Conservation (phyloP, 2,888 invertebrate species). For the Drosophila fungiperda region DNA sequence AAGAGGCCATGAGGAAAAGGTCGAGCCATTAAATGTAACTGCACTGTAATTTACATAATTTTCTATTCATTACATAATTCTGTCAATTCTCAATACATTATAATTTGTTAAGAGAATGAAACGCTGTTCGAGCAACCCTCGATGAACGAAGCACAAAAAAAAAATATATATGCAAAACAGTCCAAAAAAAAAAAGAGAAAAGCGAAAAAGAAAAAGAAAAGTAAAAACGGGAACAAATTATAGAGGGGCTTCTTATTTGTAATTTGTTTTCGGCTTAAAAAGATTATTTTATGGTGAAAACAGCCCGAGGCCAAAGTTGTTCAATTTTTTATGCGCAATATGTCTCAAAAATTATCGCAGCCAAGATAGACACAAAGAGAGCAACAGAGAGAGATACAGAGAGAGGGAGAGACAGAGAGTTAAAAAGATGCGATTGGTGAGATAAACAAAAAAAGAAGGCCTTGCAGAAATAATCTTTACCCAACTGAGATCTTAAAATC, state of each 20-base stretch:
- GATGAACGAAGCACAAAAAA: not conserved
- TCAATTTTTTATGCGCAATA: slow-evolving; percentile 82
- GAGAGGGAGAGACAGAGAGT: not conserved
- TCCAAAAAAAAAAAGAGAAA: slow-evolving; percentile 12
- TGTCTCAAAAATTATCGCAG: slow-evolving; percentile 56
- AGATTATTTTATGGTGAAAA: slow-evolving; percentile 79
- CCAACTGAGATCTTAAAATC: slow-evolving; percentile 41
- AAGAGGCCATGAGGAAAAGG: slow-evolving; percentile 55
- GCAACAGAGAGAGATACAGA: not conserved
- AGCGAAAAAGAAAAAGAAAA: slow-evolving; percentile 9
- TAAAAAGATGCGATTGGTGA: slow-evolving; percentile 13
- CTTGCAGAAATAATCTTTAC: slow-evolving; percentile 17
- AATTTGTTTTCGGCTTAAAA: slow-evolving; percentile 80
- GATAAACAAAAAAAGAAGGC: slow-evolving; percentile 24
- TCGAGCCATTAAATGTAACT: slow-evolving; percentile 83
- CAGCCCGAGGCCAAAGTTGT: slow-evolving; percentile 59
- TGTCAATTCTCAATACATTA: slow-evolving; percentile 84
- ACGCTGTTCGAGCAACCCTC: slow-evolving; percentile 42
- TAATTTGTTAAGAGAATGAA: slow-evolving; percentile 75
- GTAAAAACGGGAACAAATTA: slow-evolving; percentile 61
- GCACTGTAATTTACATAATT: slow-evolving; percentile 84
- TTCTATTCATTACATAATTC: slow-evolving; percentile 84
- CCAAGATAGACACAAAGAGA: not conserved
- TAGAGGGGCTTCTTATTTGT: slow-evolving; percentile 58
- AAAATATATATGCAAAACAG: slow-evolving; percentile 51